Evolutionary conservation across 2,113 vertebrate genomes (phyloP), one percentile per base, ranked within the genome.

Genomic region (Helogale parvula): DNA sequence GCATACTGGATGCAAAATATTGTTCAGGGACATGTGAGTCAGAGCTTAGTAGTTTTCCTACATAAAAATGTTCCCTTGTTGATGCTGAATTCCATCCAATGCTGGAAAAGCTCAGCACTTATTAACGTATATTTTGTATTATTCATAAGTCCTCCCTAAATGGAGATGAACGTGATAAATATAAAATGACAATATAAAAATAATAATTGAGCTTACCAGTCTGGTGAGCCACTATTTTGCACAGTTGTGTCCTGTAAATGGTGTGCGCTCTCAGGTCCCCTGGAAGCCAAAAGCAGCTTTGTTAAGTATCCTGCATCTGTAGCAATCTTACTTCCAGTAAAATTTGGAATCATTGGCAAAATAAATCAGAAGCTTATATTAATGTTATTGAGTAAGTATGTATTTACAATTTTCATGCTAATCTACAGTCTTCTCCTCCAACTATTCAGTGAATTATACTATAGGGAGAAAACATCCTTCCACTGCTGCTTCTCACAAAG

Each of bases 131-230:
- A 52, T 76, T 86, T 19, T 86, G 9, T 68, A 66, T 72, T 66
- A 92, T 47, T 80, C n/a, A 54, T 69, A 41, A 96, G 47, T 57
- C 23, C 5, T 80, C 52, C 19, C 11, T 94, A 17, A 96, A 92
- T 74, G 38, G 12, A 94, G 10, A 86, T 69, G 21, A 16, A 81
- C n/a, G 60, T 68, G 31, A 33, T 80, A 57, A 96, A 45, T 65
- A 88, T 76, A 65, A 95, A 97, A 86, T 52, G 19, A 3, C 31
- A 45, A 86, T 68, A 68, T n/a, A 81, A 93, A 85, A 96, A 87
- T 60, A 90, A 92, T 52, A 77, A 57, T 77, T 82, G 60, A 90
- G 15, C n/a, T 93, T 92, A 90, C 60, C 72, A 84, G 60, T 29
- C 38, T 76, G 10, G 1, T 76, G 57, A 93, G 68, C 87, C 5